Base-by-base conservation (phyloP, 2,113 vertebrate genomes). In the Solea solea region DNA sequence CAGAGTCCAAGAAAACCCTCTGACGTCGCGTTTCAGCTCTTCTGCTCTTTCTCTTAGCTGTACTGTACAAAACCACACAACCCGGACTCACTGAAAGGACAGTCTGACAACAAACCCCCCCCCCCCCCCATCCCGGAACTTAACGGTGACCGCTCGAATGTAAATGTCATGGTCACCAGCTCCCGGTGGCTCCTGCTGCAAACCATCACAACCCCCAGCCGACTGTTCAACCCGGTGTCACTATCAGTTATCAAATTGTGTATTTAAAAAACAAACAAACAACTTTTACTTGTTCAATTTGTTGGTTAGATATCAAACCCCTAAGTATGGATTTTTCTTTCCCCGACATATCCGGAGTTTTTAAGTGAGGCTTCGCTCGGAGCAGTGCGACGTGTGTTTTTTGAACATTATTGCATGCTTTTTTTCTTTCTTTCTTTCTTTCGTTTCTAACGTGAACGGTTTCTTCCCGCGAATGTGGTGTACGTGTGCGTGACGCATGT, bases 371-470 rank as follows among this genome's bases (percentile, higher is more conserved):
- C 13, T 81, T 80, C 44, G 16, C 44, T 69, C 60, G 28, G 73
- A 21, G 72, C 70, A 42, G 73, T 46, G 27, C 60, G 64, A 74
- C 51, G 82, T 87, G 78, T 69, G 21, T 21, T 21, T 21, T 85
- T 82, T 82, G 56, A 69, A 76, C 67, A 70, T 86, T 83, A 79
- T 64, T 92, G 92, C 92, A 93, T 92, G 92, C 89, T 85, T 84
- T 86, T 14, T 34, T 34, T 15, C 7, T 75, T 34, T 56, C 15
- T 34, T 77, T 46, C 13, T 87, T 84, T 14, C 25, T 39, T 75
- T 34, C 28, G 12, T 28, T 78, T 87, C 87, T 54, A 62, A 74
- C n/a, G 82, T 89, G 61, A 83, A 72, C 72, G 81, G 87, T 63
- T 34, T 6, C 76, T 63, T 34, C 34, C 76, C 80, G 72, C 78